Percentiles rank a stretch among this genome's conserved stretches.
These are phyloP conservation scores for Eulemur mongoz DNA, from an alignment of 2,797 vertebrate species.

Conservation along the genomic window DNA sequence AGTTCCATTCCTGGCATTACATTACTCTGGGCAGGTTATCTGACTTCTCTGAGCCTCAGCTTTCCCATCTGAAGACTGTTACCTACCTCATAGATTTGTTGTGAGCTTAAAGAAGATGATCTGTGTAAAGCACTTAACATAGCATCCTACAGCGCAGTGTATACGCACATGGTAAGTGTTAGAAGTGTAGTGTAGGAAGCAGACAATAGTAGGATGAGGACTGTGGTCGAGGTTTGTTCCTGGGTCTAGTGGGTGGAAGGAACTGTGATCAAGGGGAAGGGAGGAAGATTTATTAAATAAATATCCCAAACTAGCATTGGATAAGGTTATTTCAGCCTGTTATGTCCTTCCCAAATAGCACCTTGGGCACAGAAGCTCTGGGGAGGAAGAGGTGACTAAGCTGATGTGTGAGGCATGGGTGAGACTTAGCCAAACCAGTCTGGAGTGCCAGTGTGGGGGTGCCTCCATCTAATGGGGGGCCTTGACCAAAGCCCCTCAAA, in stretches of 20 bases:
- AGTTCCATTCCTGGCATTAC: neutral
- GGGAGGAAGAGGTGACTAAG: neutral
- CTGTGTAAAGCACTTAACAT: neutral
- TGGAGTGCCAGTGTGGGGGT: neutral
- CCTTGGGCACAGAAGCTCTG: neutral
- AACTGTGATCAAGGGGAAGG: neutral
- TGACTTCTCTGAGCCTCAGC: neutral
- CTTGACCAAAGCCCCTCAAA: neutral
- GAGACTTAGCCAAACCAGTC: neutral
- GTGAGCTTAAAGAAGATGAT: neutral
- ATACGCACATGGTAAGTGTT: fast-evolving
- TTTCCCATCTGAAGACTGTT: neutral
- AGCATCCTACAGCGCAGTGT: neutral
- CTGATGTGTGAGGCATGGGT: neutral
- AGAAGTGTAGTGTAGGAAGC: neutral
- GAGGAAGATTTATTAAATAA: too few species aligned
- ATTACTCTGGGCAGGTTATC: neutral
- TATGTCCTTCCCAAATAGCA: too few species aligned
- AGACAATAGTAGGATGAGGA: neutral
- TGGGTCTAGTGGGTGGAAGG: neutral
- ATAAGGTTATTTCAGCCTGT: too few species aligned
- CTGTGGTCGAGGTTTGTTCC: neutral
- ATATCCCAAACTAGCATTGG: too few species aligned
- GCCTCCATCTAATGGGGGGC: neutral
- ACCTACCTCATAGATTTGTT: neutral